Evolutionary conservation across 2,888 invertebrate species (phyloP).

Genomic region (Chloromyia formosa): DNA sequence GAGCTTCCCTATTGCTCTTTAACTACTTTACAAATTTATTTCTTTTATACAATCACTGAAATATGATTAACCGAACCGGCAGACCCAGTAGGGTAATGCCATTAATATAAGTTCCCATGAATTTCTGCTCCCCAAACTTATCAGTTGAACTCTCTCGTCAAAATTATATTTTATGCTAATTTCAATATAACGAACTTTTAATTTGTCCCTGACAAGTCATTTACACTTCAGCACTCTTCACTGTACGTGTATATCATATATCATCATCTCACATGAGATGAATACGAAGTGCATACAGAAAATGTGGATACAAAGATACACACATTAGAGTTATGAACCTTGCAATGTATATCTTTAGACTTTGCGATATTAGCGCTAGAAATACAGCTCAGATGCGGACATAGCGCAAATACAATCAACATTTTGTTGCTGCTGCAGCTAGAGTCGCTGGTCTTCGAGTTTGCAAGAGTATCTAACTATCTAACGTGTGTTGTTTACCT

Average conservation of each 20-base stretch:
- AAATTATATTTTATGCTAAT: slow-evolving; percentile 39
- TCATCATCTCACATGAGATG: not conserved
- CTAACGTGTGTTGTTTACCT: slow-evolving; percentile 19
- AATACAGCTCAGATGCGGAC: no score
- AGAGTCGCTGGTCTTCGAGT: not conserved
- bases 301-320: not conserved
- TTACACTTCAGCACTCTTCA: slow-evolving; percentile 16
- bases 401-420: no score
- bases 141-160: no score
- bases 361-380: no score
- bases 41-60: no score
- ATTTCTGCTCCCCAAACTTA: no score
- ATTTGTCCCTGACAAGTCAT: slow-evolving; percentile 40
- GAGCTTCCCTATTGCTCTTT: no score
- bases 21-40: no score
- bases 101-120: no score
- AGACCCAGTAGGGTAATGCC: no score
- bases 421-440: no score
- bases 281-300: not conserved
- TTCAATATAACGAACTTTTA: slow-evolving; percentile 37
- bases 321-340: not conserved
- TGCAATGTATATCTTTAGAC: not conserved
- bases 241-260: not conserved
- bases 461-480: not conserved
- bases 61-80: no score